A percentile compares a stretch with the other conserved stretches of the same genome.
These are phyloP conservation scores for Bombus confusus DNA, from an alignment of 1,140 invertebrate genomes.

Conservation along the genomic window DNA sequence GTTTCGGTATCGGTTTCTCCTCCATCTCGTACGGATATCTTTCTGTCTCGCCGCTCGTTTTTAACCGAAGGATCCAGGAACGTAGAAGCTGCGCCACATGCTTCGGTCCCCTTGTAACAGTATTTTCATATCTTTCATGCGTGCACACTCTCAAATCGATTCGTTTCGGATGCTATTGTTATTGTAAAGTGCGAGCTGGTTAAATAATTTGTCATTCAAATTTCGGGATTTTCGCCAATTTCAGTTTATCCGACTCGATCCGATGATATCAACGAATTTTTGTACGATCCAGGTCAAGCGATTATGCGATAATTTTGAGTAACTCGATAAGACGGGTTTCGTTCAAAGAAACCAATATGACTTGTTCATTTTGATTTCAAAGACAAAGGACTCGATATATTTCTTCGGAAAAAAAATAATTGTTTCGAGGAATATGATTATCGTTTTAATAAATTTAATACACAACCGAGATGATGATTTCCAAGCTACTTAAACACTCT, in stretches of 20 bases:
- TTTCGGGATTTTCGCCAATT: neutral
- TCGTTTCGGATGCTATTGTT: neutral
- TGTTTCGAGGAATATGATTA: neutral
- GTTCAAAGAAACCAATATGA: neutral
- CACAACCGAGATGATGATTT: neutral
- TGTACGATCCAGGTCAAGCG: rapidly evolving
- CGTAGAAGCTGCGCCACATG: conserved; percentile 36
- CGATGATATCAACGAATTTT: neutral
- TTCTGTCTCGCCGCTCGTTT: conserved; percentile 8
- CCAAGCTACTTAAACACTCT: neutral
- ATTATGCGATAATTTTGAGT: neutral
- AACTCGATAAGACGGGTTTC: neutral
- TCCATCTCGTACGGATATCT: conserved; percentile 69
- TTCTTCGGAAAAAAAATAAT: neutral
- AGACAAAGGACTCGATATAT: neutral
- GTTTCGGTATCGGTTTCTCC: conserved; percentile 78
- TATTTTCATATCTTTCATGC: neutral
- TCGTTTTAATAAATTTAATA: no score
- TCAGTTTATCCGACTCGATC: neutral
- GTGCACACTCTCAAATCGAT: neutral
- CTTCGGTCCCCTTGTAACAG: conserved; percentile 26
- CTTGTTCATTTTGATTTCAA: neutral
- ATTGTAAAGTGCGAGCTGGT: neutral
- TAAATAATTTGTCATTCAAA: neutral
- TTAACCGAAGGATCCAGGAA: conserved; percentile 47